Conservation (phyloP, 2,888 invertebrate species). For the Agonopterix alstromeriana region DNA sequence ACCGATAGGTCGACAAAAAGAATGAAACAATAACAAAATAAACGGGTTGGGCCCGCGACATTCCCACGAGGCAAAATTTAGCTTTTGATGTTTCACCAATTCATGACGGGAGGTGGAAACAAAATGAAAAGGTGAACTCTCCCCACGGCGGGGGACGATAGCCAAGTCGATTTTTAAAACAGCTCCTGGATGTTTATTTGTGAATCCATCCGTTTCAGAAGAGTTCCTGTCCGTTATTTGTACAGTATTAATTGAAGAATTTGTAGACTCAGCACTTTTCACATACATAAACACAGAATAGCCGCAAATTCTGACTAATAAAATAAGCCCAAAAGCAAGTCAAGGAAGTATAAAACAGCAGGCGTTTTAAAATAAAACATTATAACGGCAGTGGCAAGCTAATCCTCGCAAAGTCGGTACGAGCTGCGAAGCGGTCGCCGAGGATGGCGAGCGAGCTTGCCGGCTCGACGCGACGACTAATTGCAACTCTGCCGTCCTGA, state of each 20-base stretch:
- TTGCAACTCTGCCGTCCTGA: constrained; percentile 54
- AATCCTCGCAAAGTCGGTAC: constrained; percentile 41
- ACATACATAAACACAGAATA: too few species aligned
- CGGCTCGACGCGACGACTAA: constrained; percentile 42
- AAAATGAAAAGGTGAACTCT: constrained; percentile 5
- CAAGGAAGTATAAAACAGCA: neutral
- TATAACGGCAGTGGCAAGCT: constrained; percentile 25
- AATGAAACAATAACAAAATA: constrained; percentile 40
- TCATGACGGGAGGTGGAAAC: constrained; percentile 6
- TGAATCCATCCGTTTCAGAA: too few species aligned
- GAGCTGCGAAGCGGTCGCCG: constrained; percentile 19
- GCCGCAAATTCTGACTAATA: too few species aligned
- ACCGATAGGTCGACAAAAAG: constrained; percentile 19
- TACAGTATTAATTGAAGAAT: too few species aligned
- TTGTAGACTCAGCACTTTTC: too few species aligned
- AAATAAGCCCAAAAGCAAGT: too few species aligned
- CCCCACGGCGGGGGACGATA: neutral
- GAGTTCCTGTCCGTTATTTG: too few species aligned
- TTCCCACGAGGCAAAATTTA: constrained; percentile 56
- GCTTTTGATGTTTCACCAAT: constrained; percentile 33
- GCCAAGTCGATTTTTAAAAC: too few species aligned
- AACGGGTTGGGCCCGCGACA: constrained; percentile 41
- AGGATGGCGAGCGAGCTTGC: constrained; percentile 31
- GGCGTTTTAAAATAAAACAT: constrained; percentile 19
- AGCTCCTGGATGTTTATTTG: too few species aligned